Evolutionary conservation across 2,113 vertebrate species (phyloP), one percentile per base, ranked within the genome.

Genomic region (Odontesthes bonariensis): DNA sequence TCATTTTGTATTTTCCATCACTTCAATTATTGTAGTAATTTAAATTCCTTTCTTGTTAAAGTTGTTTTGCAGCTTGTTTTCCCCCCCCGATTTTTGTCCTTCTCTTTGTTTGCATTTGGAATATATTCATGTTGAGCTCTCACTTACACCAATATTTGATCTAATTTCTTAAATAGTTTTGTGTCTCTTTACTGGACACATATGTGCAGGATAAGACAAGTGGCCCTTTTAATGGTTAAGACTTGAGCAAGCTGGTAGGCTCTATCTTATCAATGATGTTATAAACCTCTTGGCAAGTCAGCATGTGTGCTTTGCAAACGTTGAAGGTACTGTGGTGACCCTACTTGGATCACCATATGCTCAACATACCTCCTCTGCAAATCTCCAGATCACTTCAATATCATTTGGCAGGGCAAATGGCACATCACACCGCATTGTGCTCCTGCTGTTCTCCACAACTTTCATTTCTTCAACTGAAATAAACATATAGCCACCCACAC

Each of bases 331-430:
- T 40, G 19, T 38, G 27, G 40, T 70, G 63, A 77, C 16, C 23
- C 49, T 68, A 14, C 53, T 57, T 23, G 1, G 23, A 69, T 58
- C 63, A 55, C 20, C 55, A 8, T 52, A 32, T 52, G n/a, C 14
- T 38, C 42, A 56, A 11, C 77, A 1, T 86, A 92, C 91, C 81
- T 85, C 40, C 14, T 80, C 72, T 73, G 94, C 81, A 52, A 91
- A 92, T 68, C 87, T 91, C 93, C 93, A 94, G 69, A 88, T 70
- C 42, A 91, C 78, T 81, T 88, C 80, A 1, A 72, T 76, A 52
- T 89, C 53, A n/a, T 19, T 23, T 33, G 93, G 92, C 73, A 94
- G 81, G 14, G 56, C 46, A 84, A 94, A 94, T 2, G 70, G 75
- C 60, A 93, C 90, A 0, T 82, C 22, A 33, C 93, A 94, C 81